Conservation (phyloP, 2,113 vertebrate species). For the Zosterops pallidus region DNA sequence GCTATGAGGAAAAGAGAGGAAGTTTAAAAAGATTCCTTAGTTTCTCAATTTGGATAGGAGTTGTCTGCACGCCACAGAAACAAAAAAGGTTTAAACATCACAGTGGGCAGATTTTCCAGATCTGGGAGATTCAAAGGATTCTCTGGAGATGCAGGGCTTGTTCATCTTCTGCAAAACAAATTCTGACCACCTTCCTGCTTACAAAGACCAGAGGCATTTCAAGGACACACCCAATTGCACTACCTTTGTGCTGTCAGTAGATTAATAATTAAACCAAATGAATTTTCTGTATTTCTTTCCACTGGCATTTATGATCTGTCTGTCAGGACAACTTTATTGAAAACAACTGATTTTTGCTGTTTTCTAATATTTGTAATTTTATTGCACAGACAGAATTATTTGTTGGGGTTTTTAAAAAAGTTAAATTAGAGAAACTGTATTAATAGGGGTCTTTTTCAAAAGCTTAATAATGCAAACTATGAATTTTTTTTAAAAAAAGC, state of each 20-base stretch:
- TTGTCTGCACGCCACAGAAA: not conserved
- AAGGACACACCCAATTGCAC: not conserved
- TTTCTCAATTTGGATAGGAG: not conserved
- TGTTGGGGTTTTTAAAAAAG: rapidly evolving
- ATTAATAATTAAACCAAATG: not conserved
- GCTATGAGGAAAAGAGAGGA: not conserved
- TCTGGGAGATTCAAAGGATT: not conserved
- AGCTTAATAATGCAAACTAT: not conserved
- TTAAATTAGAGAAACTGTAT: not conserved
- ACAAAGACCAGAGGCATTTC: not conserved
- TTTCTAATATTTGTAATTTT: not conserved
- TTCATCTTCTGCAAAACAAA: not conserved
- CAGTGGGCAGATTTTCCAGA: not conserved
- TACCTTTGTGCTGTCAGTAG: not conserved
- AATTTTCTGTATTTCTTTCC: not conserved
- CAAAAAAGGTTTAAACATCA: not conserved
- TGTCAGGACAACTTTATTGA: not conserved
- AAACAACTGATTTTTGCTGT: not conserved
- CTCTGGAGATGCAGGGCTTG: not conserved
- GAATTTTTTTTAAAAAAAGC: not conserved
- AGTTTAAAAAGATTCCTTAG: not conserved
- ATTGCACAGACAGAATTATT: not conserved
- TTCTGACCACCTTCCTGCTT: not conserved
- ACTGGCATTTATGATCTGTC: not conserved
- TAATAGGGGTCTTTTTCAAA: not conserved